Base-by-base conservation (phyloP, 2,797 vertebrate species). In the Clarias pachynema region DNA sequence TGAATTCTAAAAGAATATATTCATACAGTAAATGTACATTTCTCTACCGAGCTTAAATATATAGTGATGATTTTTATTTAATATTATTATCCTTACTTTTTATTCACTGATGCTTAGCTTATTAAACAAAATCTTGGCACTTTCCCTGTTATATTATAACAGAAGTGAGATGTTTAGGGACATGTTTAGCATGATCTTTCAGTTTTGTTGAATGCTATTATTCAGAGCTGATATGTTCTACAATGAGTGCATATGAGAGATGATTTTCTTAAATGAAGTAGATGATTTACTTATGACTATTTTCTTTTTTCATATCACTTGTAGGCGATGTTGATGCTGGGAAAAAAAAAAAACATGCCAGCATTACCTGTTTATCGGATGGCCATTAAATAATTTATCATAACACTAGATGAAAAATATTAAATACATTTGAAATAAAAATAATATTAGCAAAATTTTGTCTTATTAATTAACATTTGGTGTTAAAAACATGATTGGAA, bases 121-220 rank as follows among this genome's bases (percentile, higher is more conserved):
- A 57, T 7, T 37, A 53, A 29, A 66, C 73, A 84, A 57, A 15
- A 65, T 79, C 74, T 70, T 62, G 59, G 59, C 77, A 79, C 59
- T 79, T 62, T 79, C 34, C 62, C 34, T 79, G 24, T 44, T 63
- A 44, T 63, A 59, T 62, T 16, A 6, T 62, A 79, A 40, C 59
- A 79, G 75, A n/a, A 53, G 49, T 3, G 49, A 53, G 7, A 66
- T 53, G 62, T 65, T 29, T 65, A 22, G n/a, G 49, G 24, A 80
- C 40, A 87, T 86, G 74, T 89, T 87, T 84, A 90, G 90, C 91
- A 92, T 79, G 77, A 62, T 62, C 22, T 40, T 63, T 62, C 1
- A 15, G 59, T 15, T 79, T 40, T 79, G 14, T 79, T 84, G 62
- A 86, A 87, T 86, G 79, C 65, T 84, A 80, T 73, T 75, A 62